Percentiles rank a stretch among this genome's conserved stretches.
Conservation (phyloP, 1,140 invertebrate genomes). For the Drosophila bocki region DNA sequence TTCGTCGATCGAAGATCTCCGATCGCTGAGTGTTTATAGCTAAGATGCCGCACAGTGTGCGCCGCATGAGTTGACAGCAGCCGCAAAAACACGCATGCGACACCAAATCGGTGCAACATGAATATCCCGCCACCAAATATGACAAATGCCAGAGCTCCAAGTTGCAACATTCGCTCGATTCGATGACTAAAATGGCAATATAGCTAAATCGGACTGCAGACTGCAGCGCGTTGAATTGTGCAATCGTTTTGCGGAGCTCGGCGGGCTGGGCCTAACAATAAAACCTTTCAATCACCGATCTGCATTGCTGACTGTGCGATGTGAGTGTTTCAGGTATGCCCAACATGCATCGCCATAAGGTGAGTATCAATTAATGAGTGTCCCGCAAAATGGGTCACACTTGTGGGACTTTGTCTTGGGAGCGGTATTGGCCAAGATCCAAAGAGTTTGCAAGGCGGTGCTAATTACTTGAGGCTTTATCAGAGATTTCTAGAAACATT, state of each 20-base stretch:
- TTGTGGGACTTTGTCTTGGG: constrained; percentile 39
- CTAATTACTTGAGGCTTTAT: neutral
- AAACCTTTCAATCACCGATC: constrained; percentile 37
- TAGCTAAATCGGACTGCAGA: constrained; percentile 37
- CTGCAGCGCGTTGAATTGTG: constrained; percentile 54
- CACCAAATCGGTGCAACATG: constrained; percentile 70
- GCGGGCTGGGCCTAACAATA: constrained; percentile 41
- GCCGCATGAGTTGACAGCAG: constrained; percentile 60
- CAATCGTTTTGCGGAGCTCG: constrained; percentile 46
- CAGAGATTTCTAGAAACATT: neutral
- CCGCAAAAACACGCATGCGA: constrained; percentile 49
- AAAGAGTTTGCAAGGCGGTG: neutral
- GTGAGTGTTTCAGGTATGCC: constrained; percentile 34
- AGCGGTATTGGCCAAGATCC: constrained; percentile 10
- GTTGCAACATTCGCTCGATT: constrained; percentile 68
- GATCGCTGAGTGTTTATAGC: constrained; percentile 36
- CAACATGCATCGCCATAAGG: constrained; percentile 12
- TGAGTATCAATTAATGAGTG: constrained; percentile 34
- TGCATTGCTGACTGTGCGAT: constrained; percentile 41
- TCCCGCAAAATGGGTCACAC: constrained; percentile 49
- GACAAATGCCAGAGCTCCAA: constrained; percentile 72
- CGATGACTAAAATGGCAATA: constrained; percentile 71
- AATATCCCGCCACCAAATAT: constrained; percentile 76
- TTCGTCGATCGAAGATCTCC: constrained; percentile 7
- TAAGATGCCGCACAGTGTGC: constrained; percentile 61